Evolutionary conservation across 2,888 invertebrate genomes (phyloP).

Genomic region (Trisateles emortualis): DNA sequence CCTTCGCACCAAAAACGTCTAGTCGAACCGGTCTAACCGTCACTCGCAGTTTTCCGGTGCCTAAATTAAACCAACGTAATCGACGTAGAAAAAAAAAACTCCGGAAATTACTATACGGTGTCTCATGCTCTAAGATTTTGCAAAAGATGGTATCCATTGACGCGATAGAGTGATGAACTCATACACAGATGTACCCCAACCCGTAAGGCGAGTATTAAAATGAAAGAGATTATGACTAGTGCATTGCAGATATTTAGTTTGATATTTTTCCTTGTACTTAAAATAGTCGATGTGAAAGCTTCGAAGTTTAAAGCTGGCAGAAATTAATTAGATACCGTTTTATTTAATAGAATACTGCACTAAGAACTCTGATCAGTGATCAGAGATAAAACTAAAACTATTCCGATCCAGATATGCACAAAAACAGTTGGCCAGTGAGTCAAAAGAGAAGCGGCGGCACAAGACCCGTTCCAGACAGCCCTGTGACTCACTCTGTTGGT

Average conservation of each 20-base stretch:
- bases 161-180: slow-evolving; percentile 31
- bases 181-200: slow-evolving; percentile 16
- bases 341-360: slow-evolving; percentile 1
- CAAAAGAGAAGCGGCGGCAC: slow-evolving; percentile 47
- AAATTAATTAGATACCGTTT: not conserved
- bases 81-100: slow-evolving; percentile 58
- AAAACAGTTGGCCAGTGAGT: slow-evolving; percentile 47
- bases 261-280: slow-evolving; percentile 2
- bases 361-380: slow-evolving; percentile 1
- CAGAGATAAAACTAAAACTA: slow-evolving; percentile 4
- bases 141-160: slow-evolving; percentile 38
- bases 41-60: slow-evolving; percentile 65
- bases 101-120: slow-evolving; percentile 69
- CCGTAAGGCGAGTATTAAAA: slow-evolving; percentile 35
- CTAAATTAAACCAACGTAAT: slow-evolving; percentile 68
- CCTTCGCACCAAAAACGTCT: slow-evolving; percentile 62
- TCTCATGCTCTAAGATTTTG: slow-evolving; percentile 45
- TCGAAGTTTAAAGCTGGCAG: not conserved
- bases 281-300: not conserved
- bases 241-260: not conserved
- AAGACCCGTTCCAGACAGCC: slow-evolving; percentile 72
- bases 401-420: slow-evolving; percentile 23
- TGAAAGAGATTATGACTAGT: slow-evolving; percentile 18
- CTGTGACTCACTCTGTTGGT: slow-evolving; percentile 55
- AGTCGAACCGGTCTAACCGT: slow-evolving; percentile 68